Conservation (phyloP, 2,888 invertebrate species). For the Hylaea fasciaria region DNA sequence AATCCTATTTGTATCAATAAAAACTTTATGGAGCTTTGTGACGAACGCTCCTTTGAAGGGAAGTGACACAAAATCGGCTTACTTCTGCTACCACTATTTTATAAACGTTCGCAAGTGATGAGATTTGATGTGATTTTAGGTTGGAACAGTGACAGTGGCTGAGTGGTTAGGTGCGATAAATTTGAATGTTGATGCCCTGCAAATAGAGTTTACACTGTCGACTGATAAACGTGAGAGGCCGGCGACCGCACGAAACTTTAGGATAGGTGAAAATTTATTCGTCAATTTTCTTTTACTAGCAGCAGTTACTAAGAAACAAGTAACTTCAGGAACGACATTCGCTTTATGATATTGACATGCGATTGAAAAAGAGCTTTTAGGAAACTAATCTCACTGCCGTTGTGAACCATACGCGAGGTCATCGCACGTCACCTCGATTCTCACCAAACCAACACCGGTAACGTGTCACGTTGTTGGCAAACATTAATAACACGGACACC, state of each 20-base stretch:
- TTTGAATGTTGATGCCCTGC: too few species aligned
- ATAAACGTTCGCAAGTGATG: not conserved
- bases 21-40: conserved; percentile 19
- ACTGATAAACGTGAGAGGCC: too few species aligned
- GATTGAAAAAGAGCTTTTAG: too few species aligned
- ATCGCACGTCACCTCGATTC: conserved; percentile 24
- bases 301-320: too few species aligned
- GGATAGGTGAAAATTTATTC: too few species aligned
- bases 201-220: too few species aligned
- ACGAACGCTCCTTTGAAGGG: conserved; percentile 5
- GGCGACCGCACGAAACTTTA: too few species aligned
- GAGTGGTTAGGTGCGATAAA: too few species aligned
- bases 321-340: too few species aligned
- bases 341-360: too few species aligned
- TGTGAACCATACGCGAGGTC: not conserved
- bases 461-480: conserved; percentile 51
- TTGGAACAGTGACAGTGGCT: not conserved
- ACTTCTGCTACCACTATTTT: not conserved
- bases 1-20: conserved; percentile 20
- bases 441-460: conserved; percentile 32
- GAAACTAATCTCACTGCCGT: not conserved
- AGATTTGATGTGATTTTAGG: not conserved
- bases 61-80: conserved; percentile 1
- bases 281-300: too few species aligned
- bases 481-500: conserved; percentile 49